phyloP scores from a whole-genome alignment of 2,113 vertebrate species.

The Zosterops lateralis region DNA sequence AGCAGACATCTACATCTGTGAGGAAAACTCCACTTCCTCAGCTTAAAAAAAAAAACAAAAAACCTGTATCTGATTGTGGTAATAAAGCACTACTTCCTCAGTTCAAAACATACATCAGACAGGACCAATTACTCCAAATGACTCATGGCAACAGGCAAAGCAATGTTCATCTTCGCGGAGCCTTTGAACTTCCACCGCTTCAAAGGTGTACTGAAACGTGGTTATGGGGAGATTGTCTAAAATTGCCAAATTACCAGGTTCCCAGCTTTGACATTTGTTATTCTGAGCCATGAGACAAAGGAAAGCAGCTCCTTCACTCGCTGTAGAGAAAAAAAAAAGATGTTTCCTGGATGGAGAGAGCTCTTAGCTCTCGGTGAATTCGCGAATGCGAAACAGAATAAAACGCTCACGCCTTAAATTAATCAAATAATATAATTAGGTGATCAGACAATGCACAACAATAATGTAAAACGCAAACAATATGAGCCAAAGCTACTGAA shows the following conservation, averaged over 20 bases:
- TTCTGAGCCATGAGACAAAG: conserved; percentile 65
- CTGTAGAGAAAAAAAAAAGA: not conserved
- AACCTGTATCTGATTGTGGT: conserved; percentile 88
- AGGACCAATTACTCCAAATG: conserved; percentile 90
- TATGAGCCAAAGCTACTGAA: not conserved
- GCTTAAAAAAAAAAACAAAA: conserved; percentile 59
- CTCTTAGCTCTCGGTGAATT: rapidly evolving
- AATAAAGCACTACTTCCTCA: conserved; percentile 86
- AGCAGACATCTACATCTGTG: conserved; percentile 82
- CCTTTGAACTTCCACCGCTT: conserved; percentile 86
- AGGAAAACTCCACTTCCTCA: conserved; percentile 82
- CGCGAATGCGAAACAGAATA: not conserved
- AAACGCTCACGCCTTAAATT: not conserved
- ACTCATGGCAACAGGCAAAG: conserved; percentile 80
- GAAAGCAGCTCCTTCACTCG: not conserved
- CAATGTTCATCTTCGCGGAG: conserved; percentile 70
- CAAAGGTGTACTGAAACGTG: conserved; percentile 81
- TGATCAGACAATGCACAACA: not conserved
- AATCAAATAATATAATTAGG: not conserved
- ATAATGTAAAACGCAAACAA: not conserved
- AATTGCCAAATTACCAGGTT: conserved; percentile 81
- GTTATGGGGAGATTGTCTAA: conserved; percentile 80
- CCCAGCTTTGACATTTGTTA: conserved; percentile 74
- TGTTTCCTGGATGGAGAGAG: not conserved
- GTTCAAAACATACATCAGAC: conserved; percentile 85